phyloP scores from a whole-genome alignment of 2,797 vertebrate species.

The Schizopygopsis pylzovi region DNA sequence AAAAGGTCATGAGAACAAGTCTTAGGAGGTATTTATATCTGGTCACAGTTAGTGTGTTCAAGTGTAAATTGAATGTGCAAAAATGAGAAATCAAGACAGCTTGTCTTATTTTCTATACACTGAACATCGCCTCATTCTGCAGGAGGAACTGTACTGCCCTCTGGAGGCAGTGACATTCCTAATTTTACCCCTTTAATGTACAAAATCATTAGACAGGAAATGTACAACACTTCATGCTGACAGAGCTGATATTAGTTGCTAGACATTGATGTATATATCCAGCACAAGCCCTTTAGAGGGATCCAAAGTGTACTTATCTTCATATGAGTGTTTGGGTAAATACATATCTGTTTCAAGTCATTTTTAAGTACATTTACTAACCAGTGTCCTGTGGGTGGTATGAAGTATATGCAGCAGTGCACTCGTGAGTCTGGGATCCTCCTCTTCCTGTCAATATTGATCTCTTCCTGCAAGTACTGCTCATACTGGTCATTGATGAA shows the following conservation, averaged over 20 bases:
- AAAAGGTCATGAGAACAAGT: not conserved
- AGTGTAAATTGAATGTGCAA: not conserved
- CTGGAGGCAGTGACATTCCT: constrained; percentile 1
- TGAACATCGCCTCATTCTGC: not conserved
- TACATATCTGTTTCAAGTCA: not conserved
- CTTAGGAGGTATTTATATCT: not conserved
- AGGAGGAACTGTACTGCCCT: constrained; percentile 22
- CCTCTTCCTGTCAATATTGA: constrained; percentile 95
- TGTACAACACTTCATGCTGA: not conserved
- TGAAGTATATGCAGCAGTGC: constrained; percentile 99
- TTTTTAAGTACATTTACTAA: constrained; percentile 68
- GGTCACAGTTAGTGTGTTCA: not conserved
- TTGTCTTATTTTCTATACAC: not conserved
- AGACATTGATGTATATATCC: not conserved
- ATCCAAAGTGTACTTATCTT: not conserved
- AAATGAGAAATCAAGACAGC: not conserved
- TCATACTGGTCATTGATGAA: constrained; percentile 99
- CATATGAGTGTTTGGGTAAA: not conserved
- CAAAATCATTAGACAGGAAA: not conserved
- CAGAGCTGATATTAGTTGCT: constrained; percentile 4
- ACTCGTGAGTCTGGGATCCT: constrained; percentile 94
- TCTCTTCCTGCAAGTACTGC: constrained; percentile 95
- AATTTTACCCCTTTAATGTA: not conserved
- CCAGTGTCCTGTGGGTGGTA: constrained; percentile 97
- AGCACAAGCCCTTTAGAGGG: not conserved